Evolutionary conservation across 2,113 vertebrate species (phyloP).

Genomic region (Podarcis cretensis): DNA sequence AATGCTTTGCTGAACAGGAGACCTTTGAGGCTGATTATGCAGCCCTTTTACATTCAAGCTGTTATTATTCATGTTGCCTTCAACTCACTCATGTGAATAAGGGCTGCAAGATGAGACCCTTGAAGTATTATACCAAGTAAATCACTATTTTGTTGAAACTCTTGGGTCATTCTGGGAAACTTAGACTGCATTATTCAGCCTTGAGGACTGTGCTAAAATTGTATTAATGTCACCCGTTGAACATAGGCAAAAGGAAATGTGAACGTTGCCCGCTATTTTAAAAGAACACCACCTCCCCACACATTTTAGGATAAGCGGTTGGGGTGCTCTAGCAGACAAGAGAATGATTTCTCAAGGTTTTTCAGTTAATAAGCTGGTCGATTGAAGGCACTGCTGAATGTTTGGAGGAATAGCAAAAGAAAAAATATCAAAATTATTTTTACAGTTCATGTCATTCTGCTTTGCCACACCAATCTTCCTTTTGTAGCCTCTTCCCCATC

Average conservation of each 20-base stretch:
- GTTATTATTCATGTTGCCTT: conserved; percentile 32
- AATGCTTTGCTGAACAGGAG: conserved; percentile 36
- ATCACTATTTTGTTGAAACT: conserved; percentile 54
- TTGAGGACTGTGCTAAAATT: conserved; percentile 40
- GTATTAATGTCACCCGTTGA: conserved; percentile 52
- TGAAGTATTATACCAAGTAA: conserved; percentile 52
- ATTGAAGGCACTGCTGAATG: conserved; percentile 60
- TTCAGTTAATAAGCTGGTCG: conserved; percentile 62
- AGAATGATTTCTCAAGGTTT: conserved; percentile 63
- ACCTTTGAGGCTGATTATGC: conserved; percentile 44
- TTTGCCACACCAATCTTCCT: too few species aligned
- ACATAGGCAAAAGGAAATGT: conserved; percentile 51
- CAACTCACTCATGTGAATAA: conserved; percentile 23
- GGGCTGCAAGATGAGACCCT: conserved; percentile 50
- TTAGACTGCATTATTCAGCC: conserved; percentile 35
- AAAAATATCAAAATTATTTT: conserved; percentile 39
- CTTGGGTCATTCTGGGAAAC: conserved; percentile 44
- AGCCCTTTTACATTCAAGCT: conserved; percentile 25
- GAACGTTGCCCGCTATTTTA: conserved; percentile 59
- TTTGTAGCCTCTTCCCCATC: too few species aligned
- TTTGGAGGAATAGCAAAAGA: conserved; percentile 55
- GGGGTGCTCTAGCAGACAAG: conserved; percentile 55
- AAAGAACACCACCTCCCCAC: conserved; percentile 39
- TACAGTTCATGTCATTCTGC: background rate
- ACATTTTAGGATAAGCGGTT: conserved; percentile 58